Conservation (phyloP, 2,797 vertebrate species). For the Microctenopoma stevenorrisi region DNA sequence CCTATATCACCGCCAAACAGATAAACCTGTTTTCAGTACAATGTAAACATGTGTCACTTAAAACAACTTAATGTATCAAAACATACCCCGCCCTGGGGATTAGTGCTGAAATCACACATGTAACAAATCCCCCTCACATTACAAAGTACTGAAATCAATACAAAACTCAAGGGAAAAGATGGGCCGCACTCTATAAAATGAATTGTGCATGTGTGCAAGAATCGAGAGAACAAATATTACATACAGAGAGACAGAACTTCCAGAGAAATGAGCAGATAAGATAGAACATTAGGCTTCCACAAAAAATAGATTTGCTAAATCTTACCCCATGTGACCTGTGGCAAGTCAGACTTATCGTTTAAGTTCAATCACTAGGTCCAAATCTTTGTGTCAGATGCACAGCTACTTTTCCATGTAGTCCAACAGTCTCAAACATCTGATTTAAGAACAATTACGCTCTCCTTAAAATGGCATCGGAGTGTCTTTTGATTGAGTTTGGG, state of each 20-base stretch:
- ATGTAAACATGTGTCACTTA: conserved; percentile 47
- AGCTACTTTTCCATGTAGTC: conserved; percentile 42
- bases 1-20: conserved; percentile 42
- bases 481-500: conserved; percentile 60
- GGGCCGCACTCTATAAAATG: conserved; percentile 54
- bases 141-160: conserved; percentile 55
- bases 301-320: conserved; percentile 65
- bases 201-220: conserved; percentile 50
- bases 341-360: conserved; percentile 47
- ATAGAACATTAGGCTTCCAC: conserved; percentile 62
- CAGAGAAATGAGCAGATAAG: conserved; percentile 65
- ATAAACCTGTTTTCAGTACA: conserved; percentile 67
- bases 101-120: conserved; percentile 46
- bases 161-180: conserved; percentile 45
- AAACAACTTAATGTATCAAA: conserved; percentile 66
- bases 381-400: conserved; percentile 46
- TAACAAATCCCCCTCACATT: conserved; percentile 27
- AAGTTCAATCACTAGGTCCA: conserved; percentile 53
- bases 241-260: conserved; percentile 40
- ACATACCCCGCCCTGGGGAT: conserved; percentile 38
- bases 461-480: conserved; percentile 44
- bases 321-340: conserved; percentile 56
- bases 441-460: conserved; percentile 48
- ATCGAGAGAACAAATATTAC: conserved; percentile 42
- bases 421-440: conserved; percentile 38